Conservation (phyloP, 2,888 invertebrate genomes). For the Poecilobothrus nobilitatus region DNA sequence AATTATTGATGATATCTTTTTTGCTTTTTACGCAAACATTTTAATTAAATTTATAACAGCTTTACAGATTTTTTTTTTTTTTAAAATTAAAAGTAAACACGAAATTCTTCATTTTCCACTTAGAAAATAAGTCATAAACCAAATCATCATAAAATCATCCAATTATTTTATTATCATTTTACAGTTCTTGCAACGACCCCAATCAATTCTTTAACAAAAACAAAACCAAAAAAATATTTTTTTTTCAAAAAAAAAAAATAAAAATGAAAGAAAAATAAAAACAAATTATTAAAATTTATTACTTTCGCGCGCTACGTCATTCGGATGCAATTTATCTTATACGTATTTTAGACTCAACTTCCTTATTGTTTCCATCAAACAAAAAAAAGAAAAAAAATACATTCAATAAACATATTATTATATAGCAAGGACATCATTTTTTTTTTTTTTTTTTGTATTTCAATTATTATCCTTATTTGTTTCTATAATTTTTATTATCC, state of each 20-base stretch:
- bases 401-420: neutral
- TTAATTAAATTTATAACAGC: too few relatives aligned
- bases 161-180: neutral
- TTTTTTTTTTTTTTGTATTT: neutral
- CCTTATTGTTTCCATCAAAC: neutral
- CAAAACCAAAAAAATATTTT: neutral
- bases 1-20: too few relatives aligned
- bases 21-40: too few relatives aligned
- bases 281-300: conserved; percentile 5
- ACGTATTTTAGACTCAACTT: neutral
- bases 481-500: neutral
- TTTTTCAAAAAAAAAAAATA: neutral
- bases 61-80: too few relatives aligned
- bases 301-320: conserved; percentile 9
- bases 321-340: conserved; percentile 9
- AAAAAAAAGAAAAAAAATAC: too few relatives aligned
- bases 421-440: neutral
- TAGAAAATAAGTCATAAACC: too few relatives aligned
- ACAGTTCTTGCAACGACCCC: neutral
- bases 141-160: neutral
- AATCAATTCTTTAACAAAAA: neutral
- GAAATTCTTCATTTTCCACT: too few relatives aligned
- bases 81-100: too few relatives aligned
- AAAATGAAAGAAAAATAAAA: neutral
- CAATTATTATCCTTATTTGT: too few relatives aligned